phyloP scores from a whole-genome alignment of 2,113 vertebrate species.

The Aldabrachelys gigantea region DNA sequence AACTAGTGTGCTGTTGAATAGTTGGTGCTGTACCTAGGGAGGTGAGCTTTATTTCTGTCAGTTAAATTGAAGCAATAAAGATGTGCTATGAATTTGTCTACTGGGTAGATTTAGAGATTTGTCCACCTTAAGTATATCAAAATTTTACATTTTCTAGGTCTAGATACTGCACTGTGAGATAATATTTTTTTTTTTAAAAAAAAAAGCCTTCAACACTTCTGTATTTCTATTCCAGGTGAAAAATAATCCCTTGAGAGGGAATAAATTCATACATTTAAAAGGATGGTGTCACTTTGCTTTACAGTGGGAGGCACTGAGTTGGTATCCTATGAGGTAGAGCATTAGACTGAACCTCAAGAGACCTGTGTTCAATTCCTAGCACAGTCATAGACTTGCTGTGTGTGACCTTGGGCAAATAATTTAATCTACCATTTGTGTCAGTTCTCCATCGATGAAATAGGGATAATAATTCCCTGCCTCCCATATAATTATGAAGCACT shows the following conservation, averaged over 20 bases:
- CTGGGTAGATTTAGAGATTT: not conserved
- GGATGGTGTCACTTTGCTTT: not conserved
- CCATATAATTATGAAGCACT: not conserved
- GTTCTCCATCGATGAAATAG: not conserved
- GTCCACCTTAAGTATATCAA: not conserved
- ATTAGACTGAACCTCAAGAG: not conserved
- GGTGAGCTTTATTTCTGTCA: not conserved
- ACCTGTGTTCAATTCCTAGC: not conserved
- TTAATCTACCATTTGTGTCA: not conserved
- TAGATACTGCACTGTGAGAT: not conserved
- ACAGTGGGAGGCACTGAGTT: not conserved
- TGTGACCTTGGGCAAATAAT: not conserved
- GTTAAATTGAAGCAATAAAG: not conserved
- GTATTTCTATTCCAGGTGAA: not conserved
- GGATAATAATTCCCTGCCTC: not conserved
- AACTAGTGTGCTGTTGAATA: accelerated
- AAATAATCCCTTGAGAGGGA: not conserved
- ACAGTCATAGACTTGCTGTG: not conserved
- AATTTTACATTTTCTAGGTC: not conserved
- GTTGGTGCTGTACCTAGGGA: not conserved
- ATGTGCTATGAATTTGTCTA: accelerated
- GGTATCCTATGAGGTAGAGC: not conserved
- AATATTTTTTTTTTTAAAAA: too few relatives aligned
- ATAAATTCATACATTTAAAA: not conserved
- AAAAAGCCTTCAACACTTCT: not conserved